Base-by-base conservation (phyloP, 2,888 invertebrate species). In the Iphiclides podalirius region DNA sequence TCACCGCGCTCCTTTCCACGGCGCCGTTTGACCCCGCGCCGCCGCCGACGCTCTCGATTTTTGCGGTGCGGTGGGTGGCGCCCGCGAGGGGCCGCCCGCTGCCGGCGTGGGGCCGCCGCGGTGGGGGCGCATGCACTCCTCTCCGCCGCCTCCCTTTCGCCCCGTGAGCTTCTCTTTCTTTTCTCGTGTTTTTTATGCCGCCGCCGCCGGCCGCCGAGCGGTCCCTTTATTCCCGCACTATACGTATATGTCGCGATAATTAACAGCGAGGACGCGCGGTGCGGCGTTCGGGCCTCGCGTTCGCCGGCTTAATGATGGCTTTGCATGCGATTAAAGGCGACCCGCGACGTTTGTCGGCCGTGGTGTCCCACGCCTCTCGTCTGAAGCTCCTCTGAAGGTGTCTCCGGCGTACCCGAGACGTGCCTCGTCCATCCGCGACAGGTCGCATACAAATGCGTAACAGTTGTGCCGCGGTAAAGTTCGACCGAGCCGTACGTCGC, bases 21-120 rank as follows among this genome's bases (percentile, higher is more conserved):
- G 79, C 86, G 85, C 84, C 85, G 86, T n/a, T n/a, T n/a, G n/a
- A n/a, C 87, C 87, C 85, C 86, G 86, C 84, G 80, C 83, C 70
- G 83, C 82, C 83, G 88, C 79, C 85, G 85, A 79, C 83, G 87
- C 83, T 89, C 89, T 88, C 89, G 89, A 90, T 91, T 91, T 91
- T 91, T 91, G 90, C 90, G 90, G 81, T 88, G 86, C 90, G 84
- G 90, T 90, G 91, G 90, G 90, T 90, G 90, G 90, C 84, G 82
- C 90, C 89, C 81, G 80, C 79, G 79, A 74, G 83, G 83, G 89
- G 82, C 84, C 81, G 83, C 85, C 83, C 83, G 76, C 79, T 82
- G 63, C n/a, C n/a, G n/a, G n/a, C n/a, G n/a, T n/a, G n/a, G n/a
- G n/a, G n/a, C 75, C 75, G 81, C 34, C 26, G 15, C 40, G 26